Base-by-base conservation (phyloP, 2,888 invertebrate genomes). In the Corythucha ciliata region DNA sequence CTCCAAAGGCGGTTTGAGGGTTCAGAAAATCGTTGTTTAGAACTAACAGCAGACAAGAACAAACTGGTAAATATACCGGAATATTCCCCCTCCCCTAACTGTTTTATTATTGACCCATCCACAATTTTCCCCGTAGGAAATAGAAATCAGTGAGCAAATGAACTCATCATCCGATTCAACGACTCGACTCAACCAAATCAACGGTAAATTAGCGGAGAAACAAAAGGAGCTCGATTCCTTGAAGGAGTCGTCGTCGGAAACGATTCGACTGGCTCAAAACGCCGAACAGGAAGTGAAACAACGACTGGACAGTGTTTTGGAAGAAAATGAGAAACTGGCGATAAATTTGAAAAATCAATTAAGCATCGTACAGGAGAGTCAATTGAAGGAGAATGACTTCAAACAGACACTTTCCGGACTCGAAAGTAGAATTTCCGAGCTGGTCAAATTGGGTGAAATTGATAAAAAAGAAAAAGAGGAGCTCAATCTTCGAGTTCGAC, bases 151-250 rank as follows among this genome's bases (percentile, higher is more conserved):
- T 24, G 57, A 56, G 18, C 44, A 62, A 37, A 62, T 63, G 55
- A 60, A 57, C 42, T 57, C 49, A 8, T 59, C 60, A 6, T 59
- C 58, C 39, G 61, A 62, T 45, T 62, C 62, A 62, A 70, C 70
- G 1, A 64, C 66, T 21, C 68, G 71, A 49, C 59, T 72, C n/a
- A 59, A 61, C 12, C 68, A 67, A 45, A 65, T 70, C 46, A 70
- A 67, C 33, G 65, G 67, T 41, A 68, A 69, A 24, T 59, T 68
- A 25, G 59, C 64, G 25, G 58, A 61, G 34, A 68, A 66, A 49
- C 69, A 70, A 54, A 68, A 65, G 40, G 68, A 69, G 50, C 54
- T 69, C 2, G 68, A 68, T 18, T 63, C 62, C 48, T 52, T 63
- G 12, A 58, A 59, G 14, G 63, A 66, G 3, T 60, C 62, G 5